Conservation (phyloP, 2,888 invertebrate species). For the Tyria jacobaeae region DNA sequence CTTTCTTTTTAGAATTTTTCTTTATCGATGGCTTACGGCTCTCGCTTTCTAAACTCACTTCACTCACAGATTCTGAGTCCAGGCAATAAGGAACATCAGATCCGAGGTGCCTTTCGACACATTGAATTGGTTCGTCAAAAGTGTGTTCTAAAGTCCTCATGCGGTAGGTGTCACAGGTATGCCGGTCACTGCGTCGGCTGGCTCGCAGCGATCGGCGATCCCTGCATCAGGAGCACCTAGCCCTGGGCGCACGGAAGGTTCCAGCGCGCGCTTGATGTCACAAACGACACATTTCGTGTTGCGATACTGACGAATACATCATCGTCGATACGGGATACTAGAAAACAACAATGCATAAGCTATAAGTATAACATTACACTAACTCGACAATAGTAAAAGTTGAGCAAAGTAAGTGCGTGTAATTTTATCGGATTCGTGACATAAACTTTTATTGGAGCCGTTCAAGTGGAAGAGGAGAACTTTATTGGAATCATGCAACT, state of each 20-base stretch:
- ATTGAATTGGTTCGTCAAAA: constrained; percentile 73
- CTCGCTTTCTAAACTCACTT: constrained; percentile 78
- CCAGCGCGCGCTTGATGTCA: constrained; percentile 87
- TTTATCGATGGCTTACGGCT: constrained; percentile 75
- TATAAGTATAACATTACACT: constrained; percentile 23
- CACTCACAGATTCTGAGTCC: constrained; percentile 78
- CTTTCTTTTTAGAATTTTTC: constrained; percentile 70
- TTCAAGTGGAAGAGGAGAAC: constrained; percentile 32
- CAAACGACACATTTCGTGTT: constrained; percentile 90
- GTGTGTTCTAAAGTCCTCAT: constrained; percentile 68
- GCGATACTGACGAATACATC: constrained; percentile 88
- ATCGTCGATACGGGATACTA: constrained; percentile 86
- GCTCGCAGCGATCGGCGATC: constrained; percentile 71
- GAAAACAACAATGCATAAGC: constrained; percentile 44
- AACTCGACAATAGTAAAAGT: constrained; percentile 15
- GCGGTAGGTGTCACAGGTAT: constrained; percentile 63
- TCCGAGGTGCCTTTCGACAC: constrained; percentile 68
- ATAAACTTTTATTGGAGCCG: constrained; percentile 30
- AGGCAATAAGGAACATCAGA: constrained; percentile 63
- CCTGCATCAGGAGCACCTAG: constrained; percentile 79
- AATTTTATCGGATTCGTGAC: constrained; percentile 27
- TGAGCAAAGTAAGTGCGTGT: constrained; percentile 21
- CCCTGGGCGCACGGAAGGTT: constrained; percentile 69
- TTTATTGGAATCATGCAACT: constrained; percentile 40
- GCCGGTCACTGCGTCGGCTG: constrained; percentile 61